Base-by-base conservation (phyloP, 2,797 vertebrate species). In the Tragopan temminckii region DNA sequence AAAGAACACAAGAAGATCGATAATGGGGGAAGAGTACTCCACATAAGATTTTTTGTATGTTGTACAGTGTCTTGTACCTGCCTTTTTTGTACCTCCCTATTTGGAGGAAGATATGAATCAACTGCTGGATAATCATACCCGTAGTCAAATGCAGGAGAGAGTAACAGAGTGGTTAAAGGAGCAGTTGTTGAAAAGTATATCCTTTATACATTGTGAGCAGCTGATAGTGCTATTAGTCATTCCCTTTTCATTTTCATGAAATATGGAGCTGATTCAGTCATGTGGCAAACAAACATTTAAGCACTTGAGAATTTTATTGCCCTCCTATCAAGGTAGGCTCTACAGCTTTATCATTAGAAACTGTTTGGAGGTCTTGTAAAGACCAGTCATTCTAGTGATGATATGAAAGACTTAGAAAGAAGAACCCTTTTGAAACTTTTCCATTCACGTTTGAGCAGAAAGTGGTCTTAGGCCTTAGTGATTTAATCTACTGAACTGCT, bases 211-310 rank as follows among this genome's bases (percentile, higher is more conserved):
- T 29, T 88, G 43, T 70, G 69, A 85, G 43, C 64, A 74, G 17
- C 8, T 57, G 35, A 72, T 79, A 58, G 24, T 58, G 7, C 57
- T 83, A 36, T 92, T 95, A 89, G 69, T 89, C 14, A 89, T 81
- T 95, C 35, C 20, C 9, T 89, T 96, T 71, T 45, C 14, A 70
- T 72, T 96, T 95, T 84, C 29, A 66, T 87, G 58, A 93, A 89
- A 89, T 93, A 70, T 27, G 86, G 72, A 75, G 40, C 52, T 61
- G 62, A 92, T 58, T 75, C 67, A 78, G 80, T 78, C 36, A 71
- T 43, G 67, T 2, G 48, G 52, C 36, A 80, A 76, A 66, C 31
- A 85, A 95, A 88, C 11, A 50, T 23, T 66, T 69, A 42, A 85
- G 25, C 75, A 46, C 8, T 35, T 69, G 42, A 8, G 18, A 50